These are phyloP conservation scores for Drosophila meridionalis DNA, from an alignment of 2,888 invertebrate genomes.

Conservation along the genomic window DNA sequence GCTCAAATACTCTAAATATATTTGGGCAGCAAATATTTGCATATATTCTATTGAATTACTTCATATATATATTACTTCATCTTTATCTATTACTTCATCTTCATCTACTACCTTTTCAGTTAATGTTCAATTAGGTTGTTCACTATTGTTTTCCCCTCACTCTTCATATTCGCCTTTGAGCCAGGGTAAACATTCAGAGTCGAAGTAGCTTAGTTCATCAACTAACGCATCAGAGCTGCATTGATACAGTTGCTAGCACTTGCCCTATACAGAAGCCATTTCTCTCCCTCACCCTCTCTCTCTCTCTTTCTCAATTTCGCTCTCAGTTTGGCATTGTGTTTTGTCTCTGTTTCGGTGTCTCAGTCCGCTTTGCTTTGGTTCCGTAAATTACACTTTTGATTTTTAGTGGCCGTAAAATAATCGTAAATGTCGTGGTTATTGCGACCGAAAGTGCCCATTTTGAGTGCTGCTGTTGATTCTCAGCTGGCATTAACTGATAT, in stretches of 20 bases:
- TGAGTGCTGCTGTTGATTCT: constrained; percentile 65
- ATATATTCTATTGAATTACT: too few species aligned
- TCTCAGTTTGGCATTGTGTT: constrained; percentile 4
- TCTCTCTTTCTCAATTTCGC: background rate
- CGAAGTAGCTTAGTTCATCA: constrained; percentile 10
- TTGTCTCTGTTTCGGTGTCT: constrained; percentile 43
- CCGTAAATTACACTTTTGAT: constrained; percentile 85
- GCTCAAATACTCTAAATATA: too few species aligned
- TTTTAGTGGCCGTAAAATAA: constrained; percentile 85
- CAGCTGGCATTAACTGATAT: constrained; percentile 73
- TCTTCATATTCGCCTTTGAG: background rate
- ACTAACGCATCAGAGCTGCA: constrained; percentile 34
- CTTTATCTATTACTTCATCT: too few species aligned
- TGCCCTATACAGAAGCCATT: constrained; percentile 3
- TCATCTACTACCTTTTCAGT: background rate
- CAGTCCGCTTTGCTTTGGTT: constrained; percentile 69
- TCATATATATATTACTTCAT: too few species aligned
- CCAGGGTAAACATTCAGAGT: constrained; percentile 12
- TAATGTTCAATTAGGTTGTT: background rate
- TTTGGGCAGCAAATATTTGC: too few species aligned
- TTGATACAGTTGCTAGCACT: constrained; percentile 21
- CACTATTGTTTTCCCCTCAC: background rate
- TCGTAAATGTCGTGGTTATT: constrained; percentile 85
- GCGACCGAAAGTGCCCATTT: constrained; percentile 85
- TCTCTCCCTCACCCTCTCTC: background rate